Conservation (phyloP, 2,888 invertebrate genomes). For the Brassicogethes aeneus region DNA sequence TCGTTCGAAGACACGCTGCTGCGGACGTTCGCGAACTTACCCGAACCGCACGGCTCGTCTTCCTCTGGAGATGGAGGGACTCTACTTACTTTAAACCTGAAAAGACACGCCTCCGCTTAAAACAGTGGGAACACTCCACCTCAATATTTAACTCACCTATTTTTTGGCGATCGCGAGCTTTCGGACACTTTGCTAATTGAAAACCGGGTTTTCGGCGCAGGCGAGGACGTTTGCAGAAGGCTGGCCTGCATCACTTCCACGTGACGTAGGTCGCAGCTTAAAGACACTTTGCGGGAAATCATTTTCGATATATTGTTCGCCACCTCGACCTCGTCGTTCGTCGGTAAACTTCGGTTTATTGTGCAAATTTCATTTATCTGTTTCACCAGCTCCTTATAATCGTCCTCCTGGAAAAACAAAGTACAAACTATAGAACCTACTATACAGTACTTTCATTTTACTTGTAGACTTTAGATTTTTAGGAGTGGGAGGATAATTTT, state of each 20-base stretch:
- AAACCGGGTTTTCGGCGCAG: constrained; percentile 29
- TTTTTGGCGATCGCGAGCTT: constrained; percentile 13
- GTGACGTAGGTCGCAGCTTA: constrained; percentile 29
- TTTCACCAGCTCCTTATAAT: constrained; percentile 32
- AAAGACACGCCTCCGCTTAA: too few relatives aligned
- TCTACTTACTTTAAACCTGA: constrained; percentile 23
- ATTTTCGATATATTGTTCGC: constrained; percentile 23
- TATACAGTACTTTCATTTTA: not conserved
- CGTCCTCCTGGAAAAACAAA: constrained; percentile 29
- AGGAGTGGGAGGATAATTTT: too few relatives aligned
- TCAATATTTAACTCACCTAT: constrained; percentile 10
- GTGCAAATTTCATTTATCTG: constrained; percentile 33
- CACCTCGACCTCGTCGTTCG: constrained; percentile 20
- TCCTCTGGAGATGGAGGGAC: constrained; percentile 21
- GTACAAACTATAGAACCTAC: constrained; percentile 3
- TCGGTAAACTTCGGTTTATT: constrained; percentile 27
- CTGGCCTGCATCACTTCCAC: constrained; percentile 5
- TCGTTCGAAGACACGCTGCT: constrained; percentile 31
- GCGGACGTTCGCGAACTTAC: constrained; percentile 27
- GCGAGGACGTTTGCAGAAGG: constrained; percentile 21
- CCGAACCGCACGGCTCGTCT: constrained; percentile 23
- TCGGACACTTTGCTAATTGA: constrained; percentile 25
- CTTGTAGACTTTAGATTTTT: too few relatives aligned
- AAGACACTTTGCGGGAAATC: constrained; percentile 31
- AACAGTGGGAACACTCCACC: not conserved